phyloP scores from a whole-genome alignment of 2,888 invertebrate species.

The Mallateleia sp. region DNA sequence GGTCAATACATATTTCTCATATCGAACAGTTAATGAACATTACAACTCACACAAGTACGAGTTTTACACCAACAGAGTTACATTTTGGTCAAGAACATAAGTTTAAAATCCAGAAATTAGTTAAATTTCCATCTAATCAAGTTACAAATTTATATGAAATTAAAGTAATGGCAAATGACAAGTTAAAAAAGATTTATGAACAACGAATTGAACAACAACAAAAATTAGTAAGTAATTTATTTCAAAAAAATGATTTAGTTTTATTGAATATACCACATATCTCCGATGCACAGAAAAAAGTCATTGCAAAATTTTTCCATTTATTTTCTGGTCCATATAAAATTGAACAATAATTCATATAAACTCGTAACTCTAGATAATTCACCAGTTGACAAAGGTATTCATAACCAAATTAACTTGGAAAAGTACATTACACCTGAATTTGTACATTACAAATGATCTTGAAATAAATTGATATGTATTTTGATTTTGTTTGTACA shows the following conservation, averaged over 20 bases:
- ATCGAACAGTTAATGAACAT: not conserved
- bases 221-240: conserved; percentile 3
- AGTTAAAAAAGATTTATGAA: conserved; percentile 16
- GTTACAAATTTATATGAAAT: too few species aligned
- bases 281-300: conserved; percentile 28
- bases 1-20: not conserved
- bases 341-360: conserved; percentile 10
- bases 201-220: conserved; percentile 27
- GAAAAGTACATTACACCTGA: too few species aligned
- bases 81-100: too few species aligned
- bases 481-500: too few species aligned
- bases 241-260: conserved; percentile 29
- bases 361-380: not conserved
- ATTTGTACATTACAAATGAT: too few species aligned
- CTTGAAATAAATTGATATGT: too few species aligned
- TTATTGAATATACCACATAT: conserved; percentile 30
- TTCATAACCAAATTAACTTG: conserved; percentile 17
- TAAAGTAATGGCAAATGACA: not conserved
- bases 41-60: too few species aligned
- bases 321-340: conserved; percentile 21
- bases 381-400: not conserved
- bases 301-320: conserved; percentile 48
- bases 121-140: too few species aligned
- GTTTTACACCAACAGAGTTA: too few species aligned
- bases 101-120: too few species aligned